Base-by-base conservation (phyloP, 2,113 vertebrate species). In the Amazona vittata region DNA sequence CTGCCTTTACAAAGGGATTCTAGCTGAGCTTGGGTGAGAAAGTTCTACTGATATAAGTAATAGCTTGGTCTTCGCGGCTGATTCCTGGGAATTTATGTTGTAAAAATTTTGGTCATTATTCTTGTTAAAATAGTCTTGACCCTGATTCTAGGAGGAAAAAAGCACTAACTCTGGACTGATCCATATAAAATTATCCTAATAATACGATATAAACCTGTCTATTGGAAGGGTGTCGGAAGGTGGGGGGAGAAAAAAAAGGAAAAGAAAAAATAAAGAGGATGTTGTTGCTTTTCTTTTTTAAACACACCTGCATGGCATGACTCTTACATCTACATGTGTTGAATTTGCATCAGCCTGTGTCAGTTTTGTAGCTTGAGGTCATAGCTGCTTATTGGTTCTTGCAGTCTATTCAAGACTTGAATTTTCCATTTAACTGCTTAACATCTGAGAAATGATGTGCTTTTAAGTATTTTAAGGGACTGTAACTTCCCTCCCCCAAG, bases 201-300 rank as follows among this genome's bases (percentile, higher is more conserved):
- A 60, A 53, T 50, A 20, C 1, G 3, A 29, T 47, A 63, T 5
- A 71, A 52, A 71, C 7, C 26, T 37, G 21, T 33, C 5, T 33
- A 49, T 39, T 63, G 7, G 18, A 8, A n/a, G 33, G 33, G 55
- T 9, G 12, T 33, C 6, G 6, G 31, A 11, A 12, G 22, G 18
- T 12, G 5, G 2, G 10, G 7, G 7, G 11, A 8, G 8, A 15
- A 11, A 12, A 28, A 41, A 9, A 35, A 2, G 0, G 20, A 24
- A 28, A n/a, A 44, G 29, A 19, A 26, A 11, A 39, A 24, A 31
- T 44, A 21, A 49, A 49, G 12, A 43, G 5, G 55, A n/a, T 35
- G 9, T 1, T 21, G 5, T 41, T 86, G 10, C 2, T 64, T 68
- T 91, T 63, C 3, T 37, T 39, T 79, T 67, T 50, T 25, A 35